These are phyloP conservation scores for Phymatocera aterrima DNA, from an alignment of 2,888 invertebrate genomes.

Conservation along the genomic window DNA sequence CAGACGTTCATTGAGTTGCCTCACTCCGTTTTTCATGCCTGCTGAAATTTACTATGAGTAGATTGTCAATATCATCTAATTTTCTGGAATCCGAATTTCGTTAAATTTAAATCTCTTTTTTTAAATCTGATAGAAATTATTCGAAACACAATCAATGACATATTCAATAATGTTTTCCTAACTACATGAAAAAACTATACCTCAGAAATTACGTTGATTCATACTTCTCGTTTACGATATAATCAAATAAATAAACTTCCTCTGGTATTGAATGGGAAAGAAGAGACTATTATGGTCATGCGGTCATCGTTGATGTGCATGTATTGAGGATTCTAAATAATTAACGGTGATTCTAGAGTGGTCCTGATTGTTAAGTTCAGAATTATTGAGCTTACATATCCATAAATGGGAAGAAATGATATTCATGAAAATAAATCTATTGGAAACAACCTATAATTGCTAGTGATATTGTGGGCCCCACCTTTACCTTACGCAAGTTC, in stretches of 20 bases:
- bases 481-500: background rate
- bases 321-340: no score
- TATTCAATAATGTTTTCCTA: no score
- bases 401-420: no score
- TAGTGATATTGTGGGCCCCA: slow-evolving; percentile 2
- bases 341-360: background rate
- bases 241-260: no score
- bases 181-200: no score
- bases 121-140: slow-evolving; percentile 43
- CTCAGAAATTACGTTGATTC: no score
- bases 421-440: background rate
- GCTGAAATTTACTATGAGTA: slow-evolving; percentile 37
- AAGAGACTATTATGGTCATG: background rate
- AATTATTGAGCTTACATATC: background rate
- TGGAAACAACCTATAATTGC: background rate
- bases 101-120: background rate
- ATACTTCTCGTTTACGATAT: no score
- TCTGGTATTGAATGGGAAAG: no score
- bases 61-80: background rate
- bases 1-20: slow-evolving; percentile 37
- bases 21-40: slow-evolving; percentile 35
- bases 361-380: background rate
- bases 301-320: background rate
- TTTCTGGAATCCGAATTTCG: background rate
- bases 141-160: slow-evolving; percentile 56